A percentile compares a stretch with the other conserved stretches of the same genome.
Conservation (phyloP, 2,113 vertebrate genomes). For the Zosterops japonicus region DNA sequence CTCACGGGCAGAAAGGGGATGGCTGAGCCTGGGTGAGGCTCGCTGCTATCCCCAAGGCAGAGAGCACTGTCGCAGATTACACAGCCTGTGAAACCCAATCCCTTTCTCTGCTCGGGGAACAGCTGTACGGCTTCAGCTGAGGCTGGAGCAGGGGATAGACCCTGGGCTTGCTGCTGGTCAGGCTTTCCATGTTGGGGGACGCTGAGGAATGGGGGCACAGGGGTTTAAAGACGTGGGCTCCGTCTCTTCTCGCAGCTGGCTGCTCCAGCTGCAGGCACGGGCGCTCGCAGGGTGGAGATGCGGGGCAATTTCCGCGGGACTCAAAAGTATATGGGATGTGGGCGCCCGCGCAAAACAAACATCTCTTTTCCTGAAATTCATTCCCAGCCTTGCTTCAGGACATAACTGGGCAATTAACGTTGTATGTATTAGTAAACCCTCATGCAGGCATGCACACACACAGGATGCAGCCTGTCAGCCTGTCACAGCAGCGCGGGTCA, state of each 20-base stretch:
- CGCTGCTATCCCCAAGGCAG: not conserved
- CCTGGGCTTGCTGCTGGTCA: not conserved
- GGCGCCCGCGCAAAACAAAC: conserved; percentile 50
- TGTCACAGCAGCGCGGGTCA: not conserved
- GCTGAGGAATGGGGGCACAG: not conserved
- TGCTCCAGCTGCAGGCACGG: not conserved
- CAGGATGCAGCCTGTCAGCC: not conserved
- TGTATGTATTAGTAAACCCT: not conserved
- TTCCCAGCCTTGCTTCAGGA: conserved; percentile 52
- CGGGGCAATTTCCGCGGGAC: conserved; percentile 23
- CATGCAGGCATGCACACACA: not conserved
- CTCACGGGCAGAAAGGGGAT: conserved; percentile 47
- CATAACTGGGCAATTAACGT: conserved; percentile 1
- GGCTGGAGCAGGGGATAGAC: not conserved
- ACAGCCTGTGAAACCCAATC: conserved; percentile 61
- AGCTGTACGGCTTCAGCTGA: conserved; percentile 62
- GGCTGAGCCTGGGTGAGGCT: conserved; percentile 47
- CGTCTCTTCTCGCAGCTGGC: not conserved
- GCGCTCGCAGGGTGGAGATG: conserved; percentile 48
- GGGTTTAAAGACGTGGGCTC: not conserved
- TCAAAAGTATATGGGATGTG: not conserved
- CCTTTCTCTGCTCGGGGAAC: conserved; percentile 27
- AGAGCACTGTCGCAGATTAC: not conserved
- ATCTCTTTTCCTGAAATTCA: conserved; percentile 64
- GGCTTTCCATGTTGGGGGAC: not conserved